A percentile compares a stretch with the other conserved stretches of the same genome.
These are phyloP conservation scores for fruit fly (Drosophila melanogaster) DNA, from an alignment of 1,140 invertebrate genomes.

Conservation along the genomic window DNA sequence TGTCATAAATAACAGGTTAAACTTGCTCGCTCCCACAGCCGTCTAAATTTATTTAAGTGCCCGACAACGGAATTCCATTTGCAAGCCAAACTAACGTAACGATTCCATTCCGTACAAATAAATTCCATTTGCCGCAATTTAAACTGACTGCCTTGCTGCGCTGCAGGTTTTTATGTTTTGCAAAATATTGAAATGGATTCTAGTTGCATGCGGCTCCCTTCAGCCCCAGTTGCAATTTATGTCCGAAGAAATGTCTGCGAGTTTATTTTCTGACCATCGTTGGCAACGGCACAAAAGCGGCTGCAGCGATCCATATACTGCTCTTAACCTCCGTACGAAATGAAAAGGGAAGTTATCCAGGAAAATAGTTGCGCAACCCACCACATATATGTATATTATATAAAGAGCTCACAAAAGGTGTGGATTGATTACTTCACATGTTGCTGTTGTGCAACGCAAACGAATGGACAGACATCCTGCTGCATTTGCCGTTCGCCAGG, in stretches of 20 bases:
- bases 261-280: slow-evolving; percentile 42
- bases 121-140: slow-evolving; percentile 70
- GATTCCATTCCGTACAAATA: slow-evolving; percentile 44
- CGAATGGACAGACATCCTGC: neutral
- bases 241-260: slow-evolving; percentile 26
- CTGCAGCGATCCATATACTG: slow-evolving; percentile 2
- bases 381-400: slow-evolving; percentile 12
- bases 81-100: slow-evolving; percentile 33
- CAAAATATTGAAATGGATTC: slow-evolving; percentile 76
- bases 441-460: slow-evolving; percentile 21
- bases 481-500: slow-evolving; percentile 4
- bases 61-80: slow-evolving; percentile 66
- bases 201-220: slow-evolving; percentile 57
- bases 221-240: slow-evolving; percentile 60
- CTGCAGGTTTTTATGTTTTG: slow-evolving; percentile 63
- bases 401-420: neutral
- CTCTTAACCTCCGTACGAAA: slow-evolving; percentile 13
- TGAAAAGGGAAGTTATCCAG: slow-evolving; percentile 24
- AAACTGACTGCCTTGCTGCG: slow-evolving; percentile 18
- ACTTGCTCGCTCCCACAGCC: slow-evolving; percentile 19
- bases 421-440: slow-evolving; percentile 33
- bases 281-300: slow-evolving; percentile 29
- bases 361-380: slow-evolving; percentile 30
- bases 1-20: slow-evolving; percentile 54
- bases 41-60: slow-evolving; percentile 62